phyloP scores from a whole-genome alignment of 1,140 invertebrate genomes.

The Andrena cerasifolii region DNA sequence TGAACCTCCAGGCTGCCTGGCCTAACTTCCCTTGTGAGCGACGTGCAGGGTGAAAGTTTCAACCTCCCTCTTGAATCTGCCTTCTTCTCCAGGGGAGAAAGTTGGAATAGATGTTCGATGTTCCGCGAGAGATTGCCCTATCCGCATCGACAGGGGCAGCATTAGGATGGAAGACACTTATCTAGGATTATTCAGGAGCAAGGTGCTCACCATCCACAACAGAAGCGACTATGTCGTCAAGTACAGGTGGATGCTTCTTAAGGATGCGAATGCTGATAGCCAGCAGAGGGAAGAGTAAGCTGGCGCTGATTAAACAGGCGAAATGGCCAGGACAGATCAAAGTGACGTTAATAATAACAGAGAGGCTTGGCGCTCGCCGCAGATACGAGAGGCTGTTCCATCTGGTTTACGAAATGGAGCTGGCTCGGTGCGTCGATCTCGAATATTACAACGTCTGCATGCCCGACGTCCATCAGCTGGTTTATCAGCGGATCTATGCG shows the following conservation, averaged over 20 bases:
- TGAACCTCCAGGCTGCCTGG: too few relatives aligned
- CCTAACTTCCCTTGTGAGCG: too few relatives aligned
- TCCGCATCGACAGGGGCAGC: constrained; percentile 67
- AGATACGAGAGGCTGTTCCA: constrained; percentile 62
- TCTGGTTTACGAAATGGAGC: constrained; percentile 56
- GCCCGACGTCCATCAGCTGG: constrained; percentile 62
- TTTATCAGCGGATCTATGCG: constrained; percentile 70
- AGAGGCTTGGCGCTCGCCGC: neutral
- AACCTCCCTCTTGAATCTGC: too few relatives aligned
- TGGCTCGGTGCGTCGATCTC: constrained; percentile 50
- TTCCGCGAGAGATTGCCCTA: constrained; percentile 67
- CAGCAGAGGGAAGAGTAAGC: constrained; percentile 63
- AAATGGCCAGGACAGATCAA: too few relatives aligned
- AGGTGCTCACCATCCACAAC: constrained; percentile 77
- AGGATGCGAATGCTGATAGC: constrained; percentile 61
- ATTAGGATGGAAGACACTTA: constrained; percentile 79
- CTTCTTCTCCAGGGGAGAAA: constrained; percentile 69
- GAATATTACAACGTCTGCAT: constrained; percentile 66
- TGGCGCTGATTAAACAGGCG: neutral
- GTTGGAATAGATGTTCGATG: constrained; percentile 69
- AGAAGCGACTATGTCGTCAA: constrained; percentile 75
- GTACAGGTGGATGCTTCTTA: constrained; percentile 78
- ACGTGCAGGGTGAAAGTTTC: too few relatives aligned
- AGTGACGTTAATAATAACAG: too few relatives aligned
- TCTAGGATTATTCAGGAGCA: constrained; percentile 74